Evolutionary conservation across 1,140 invertebrate genomes (phyloP).

Genomic region (Drosophila tsacasi): DNA sequence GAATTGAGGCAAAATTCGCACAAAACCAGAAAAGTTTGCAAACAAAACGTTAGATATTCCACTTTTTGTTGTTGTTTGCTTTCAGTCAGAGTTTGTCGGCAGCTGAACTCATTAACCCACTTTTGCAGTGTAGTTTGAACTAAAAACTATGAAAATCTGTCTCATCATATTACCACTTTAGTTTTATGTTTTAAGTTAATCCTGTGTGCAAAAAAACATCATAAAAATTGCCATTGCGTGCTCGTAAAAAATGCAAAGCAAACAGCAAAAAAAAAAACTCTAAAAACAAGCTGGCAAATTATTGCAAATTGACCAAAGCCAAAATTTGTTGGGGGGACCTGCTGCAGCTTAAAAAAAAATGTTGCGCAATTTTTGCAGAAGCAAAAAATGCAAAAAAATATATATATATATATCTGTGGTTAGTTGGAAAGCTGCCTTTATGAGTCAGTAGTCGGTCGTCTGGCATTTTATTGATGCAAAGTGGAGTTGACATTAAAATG

Average conservation of each 20-base stretch:
- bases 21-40: slow-evolving; percentile 31
- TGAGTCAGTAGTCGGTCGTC: slow-evolving; percentile 31
- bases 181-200: slow-evolving; percentile 37
- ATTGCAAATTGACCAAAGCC: slow-evolving; percentile 50
- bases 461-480: slow-evolving; percentile 69
- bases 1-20: slow-evolving; percentile 26
- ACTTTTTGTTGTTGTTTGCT: slow-evolving; percentile 18
- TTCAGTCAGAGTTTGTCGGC: slow-evolving; percentile 13
- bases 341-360: slow-evolving; percentile 18
- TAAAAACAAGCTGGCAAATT: slow-evolving; percentile 39
- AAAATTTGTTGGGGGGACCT: slow-evolving; percentile 44
- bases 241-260: slow-evolving; percentile 36
- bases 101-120: slow-evolving; percentile 77
- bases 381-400: slow-evolving; percentile 43
- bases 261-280: background rate
- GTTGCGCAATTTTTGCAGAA: slow-evolving; percentile 59
- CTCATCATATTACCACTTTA: slow-evolving; percentile 54
- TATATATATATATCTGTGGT: slow-evolving; percentile 1
- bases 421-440: slow-evolving; percentile 26
- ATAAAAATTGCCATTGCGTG: slow-evolving; percentile 35
- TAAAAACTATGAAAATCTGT: slow-evolving; percentile 52
- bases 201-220: slow-evolving; percentile 30
- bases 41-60: slow-evolving; percentile 34
- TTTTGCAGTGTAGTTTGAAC: slow-evolving; percentile 50
- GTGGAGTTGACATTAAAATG: slow-evolving; percentile 60